Evolutionary conservation across 2,113 vertebrate genomes (phyloP), one percentile per base, ranked within the genome.

Genomic region (Alethe castanea): DNA sequence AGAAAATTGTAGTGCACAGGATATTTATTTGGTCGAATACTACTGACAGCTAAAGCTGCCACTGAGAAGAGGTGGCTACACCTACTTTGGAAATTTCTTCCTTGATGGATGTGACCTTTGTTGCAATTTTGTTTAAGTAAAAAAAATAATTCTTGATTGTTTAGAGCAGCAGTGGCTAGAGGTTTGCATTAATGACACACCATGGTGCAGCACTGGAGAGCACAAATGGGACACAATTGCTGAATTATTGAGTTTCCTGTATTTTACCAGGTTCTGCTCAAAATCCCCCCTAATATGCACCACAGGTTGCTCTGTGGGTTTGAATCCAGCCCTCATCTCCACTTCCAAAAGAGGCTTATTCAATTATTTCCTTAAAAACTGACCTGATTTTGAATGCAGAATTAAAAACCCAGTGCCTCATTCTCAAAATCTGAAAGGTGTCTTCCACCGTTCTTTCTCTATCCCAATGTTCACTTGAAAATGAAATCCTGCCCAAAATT

Each of bases 321-420:
- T 70, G 29, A 47, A 62, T 54, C 15, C 36, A 85, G 11, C 10
- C 9, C 8, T 88, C 17, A 42, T 12, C 19, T 73, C 17, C 11
- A 14, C 1, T 77, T 62, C 38, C 3, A 2, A 73, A 47, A 47
- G 23, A 33, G 6, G 2, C 5, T 67, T 56, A 48, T 15, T 28
- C 10, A 45, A 8, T 45, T 40, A 5, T 82, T 45, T 38, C 8
- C 26, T 79, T 84, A 72, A 76, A 86, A 86, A 11, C 11, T 45
- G 3, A 9, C 16, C 18, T 56, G 17, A 74, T 70, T 92, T 45
- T 3, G 1, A 62, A 56, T 18, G 0, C 0, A 26, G 9, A 22
- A 7, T 28, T 61, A 36, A 57, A 64, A 79, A 3, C 17, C 24
- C 38, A 45, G 6, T 0, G 0, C 5, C 11, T 76, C 5, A 3